These are phyloP conservation scores for Melinaea marsaeus DNA, from an alignment of 2,888 invertebrate genomes.

Conservation along the genomic window DNA sequence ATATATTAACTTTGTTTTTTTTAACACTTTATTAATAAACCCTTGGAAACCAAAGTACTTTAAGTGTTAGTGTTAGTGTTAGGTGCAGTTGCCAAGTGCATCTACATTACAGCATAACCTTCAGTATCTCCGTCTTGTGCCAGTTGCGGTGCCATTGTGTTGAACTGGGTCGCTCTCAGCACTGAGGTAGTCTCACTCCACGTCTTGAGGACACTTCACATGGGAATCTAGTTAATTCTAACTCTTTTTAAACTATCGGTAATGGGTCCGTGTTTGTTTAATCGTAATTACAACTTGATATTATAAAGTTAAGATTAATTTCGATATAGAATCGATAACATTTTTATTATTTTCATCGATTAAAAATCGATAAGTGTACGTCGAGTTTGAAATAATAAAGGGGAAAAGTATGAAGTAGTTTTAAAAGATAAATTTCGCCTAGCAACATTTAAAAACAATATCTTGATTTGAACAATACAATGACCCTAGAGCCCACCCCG, in stretches of 20 bases:
- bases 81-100: background rate
- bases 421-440: background rate
- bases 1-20: too few relatives aligned
- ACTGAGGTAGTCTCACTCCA: conserved; percentile 2
- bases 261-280: background rate
- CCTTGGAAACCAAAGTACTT: background rate
- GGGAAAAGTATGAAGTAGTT: too few relatives aligned
- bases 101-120: background rate
- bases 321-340: too few relatives aligned
- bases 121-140: conserved; percentile 11
- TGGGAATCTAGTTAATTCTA: background rate
- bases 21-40: too few relatives aligned
- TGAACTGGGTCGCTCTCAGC: conserved; percentile 24
- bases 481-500: conserved; percentile 27
- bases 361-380: too few relatives aligned
- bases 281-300: too few relatives aligned
- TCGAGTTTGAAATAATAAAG: too few relatives aligned
- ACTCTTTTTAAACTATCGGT: background rate
- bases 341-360: too few relatives aligned
- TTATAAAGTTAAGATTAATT: too few relatives aligned
- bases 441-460: conserved; percentile 17
- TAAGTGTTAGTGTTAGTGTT: background rate
- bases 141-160: conserved; percentile 17
- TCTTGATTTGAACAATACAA: conserved; percentile 23
- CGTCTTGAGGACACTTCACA: conserved; percentile 3